phyloP scores from a whole-genome alignment of 2,797 vertebrate genomes.

The Lepidocolaptes lacrymiger region DNA sequence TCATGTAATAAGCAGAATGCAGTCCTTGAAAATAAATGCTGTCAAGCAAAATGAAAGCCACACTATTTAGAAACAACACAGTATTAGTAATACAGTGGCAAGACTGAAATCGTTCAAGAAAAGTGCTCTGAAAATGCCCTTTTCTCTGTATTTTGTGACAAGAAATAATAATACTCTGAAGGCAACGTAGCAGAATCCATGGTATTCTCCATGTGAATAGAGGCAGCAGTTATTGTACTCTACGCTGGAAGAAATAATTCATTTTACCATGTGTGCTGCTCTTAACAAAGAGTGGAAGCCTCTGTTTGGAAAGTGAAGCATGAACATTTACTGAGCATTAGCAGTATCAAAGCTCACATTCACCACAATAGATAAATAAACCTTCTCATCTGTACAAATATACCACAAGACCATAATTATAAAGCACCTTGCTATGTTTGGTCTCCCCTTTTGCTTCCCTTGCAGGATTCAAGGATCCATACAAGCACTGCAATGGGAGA shows the following conservation, averaged over 20 bases:
- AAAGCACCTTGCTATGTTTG: constrained; percentile 1
- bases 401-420: background rate
- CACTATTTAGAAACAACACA: background rate
- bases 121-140: background rate
- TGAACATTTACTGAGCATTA: constrained; percentile 20
- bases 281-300: background rate
- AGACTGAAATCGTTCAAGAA: background rate
- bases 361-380: constrained; percentile 23
- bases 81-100: background rate
- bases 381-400: background rate
- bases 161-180: constrained; percentile 17
- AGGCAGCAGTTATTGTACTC: constrained; percentile 17
- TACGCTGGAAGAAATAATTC: constrained; percentile 5
- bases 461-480: background rate
- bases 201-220: background rate
- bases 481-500: background rate
- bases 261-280: background rate
- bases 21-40: constrained; percentile 44
- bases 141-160: background rate
- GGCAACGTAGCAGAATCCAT: background rate
- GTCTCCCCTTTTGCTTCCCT: background rate
- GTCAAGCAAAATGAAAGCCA: constrained; percentile 19
- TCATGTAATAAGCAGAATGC: constrained; percentile 34
- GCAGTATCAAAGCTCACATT: constrained; percentile 2
- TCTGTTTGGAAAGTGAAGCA: constrained; percentile 23